Conservation (phyloP, 35 echinoderm and acorn worm genomes). For the Acanthaster planci region DNA sequence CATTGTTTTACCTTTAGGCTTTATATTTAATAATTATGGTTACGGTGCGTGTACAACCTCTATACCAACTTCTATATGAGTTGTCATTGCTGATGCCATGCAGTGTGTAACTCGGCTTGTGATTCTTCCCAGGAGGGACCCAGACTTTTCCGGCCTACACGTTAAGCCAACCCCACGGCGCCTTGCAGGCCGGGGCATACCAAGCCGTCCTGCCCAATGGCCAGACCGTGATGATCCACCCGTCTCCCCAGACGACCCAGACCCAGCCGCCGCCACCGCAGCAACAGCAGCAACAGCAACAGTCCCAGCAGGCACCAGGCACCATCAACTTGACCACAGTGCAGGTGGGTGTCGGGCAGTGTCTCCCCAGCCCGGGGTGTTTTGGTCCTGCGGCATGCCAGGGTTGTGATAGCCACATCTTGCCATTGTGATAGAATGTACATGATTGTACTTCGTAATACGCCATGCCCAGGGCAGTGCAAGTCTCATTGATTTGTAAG, state of each 20-base stretch:
- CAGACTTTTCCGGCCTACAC: conserved; percentile 16
- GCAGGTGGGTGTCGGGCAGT: not conserved
- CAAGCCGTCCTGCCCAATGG: conserved; percentile 3
- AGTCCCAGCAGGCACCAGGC: conserved; percentile 45
- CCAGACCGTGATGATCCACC: conserved; percentile 7
- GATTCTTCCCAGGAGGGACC: not conserved
- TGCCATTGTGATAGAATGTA: too few species aligned
- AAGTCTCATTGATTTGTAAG: too few species aligned
- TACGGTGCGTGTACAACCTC: too few species aligned
- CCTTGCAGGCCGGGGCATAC: conserved; percentile 6
- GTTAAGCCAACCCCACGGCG: not conserved
- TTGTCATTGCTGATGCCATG: too few species aligned
- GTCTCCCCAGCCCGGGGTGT: too few species aligned
- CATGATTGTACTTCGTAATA: too few species aligned
- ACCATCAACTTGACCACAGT: conserved; percentile 17
- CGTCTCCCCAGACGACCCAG: conserved; percentile 23
- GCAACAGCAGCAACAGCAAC: conserved; percentile 1
- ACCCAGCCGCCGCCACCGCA: conserved; percentile 25
- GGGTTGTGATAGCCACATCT: too few species aligned
- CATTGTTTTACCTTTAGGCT: too few species aligned
- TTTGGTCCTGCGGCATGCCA: too few species aligned
- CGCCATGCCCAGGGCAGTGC: too few species aligned
- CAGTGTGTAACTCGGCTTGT: not conserved
- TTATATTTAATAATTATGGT: too few species aligned
- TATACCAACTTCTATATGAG: too few species aligned